Evolutionary conservation across 2,113 vertebrate genomes (phyloP), one percentile per base, ranked within the genome.

Genomic region (Osmerus mordax): DNA sequence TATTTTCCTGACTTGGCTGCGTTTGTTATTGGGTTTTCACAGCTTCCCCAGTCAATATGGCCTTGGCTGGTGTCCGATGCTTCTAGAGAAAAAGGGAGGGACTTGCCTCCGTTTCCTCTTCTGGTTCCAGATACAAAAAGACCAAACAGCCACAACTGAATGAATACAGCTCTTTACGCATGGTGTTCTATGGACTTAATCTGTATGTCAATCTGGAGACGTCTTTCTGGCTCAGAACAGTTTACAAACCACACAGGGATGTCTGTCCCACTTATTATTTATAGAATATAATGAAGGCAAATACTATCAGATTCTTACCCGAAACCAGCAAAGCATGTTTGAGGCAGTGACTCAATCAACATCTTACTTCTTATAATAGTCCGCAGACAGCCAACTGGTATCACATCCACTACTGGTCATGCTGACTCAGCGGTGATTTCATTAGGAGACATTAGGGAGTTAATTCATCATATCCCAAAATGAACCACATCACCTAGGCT

Each of bases 371-470:
- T 56, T 41, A 1, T 8, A 41, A 9, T 9, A 59, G 21, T 59
- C 56, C 2, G 2, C 55, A 18, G 32, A n/a, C 56, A 60, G 58
- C 13, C 19, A 60, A 13, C 23, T 12, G 58, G n/a, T 60, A 21
- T 53, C 53, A 53, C n/a, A 61, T 18, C 68, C 29, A 18, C 25
- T 47, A 11, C 41, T 67, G 2, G n/a, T 51, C 32, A 25, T 63
- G 69, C 59, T 51, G 69, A 71, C 58, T 71, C 59, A 71, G 60
- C 28, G 1, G 52, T 55, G 11, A 28, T 19, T 65, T 56, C 32
- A 65, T 41, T 25, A 56, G 11, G 25, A 23, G 61, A 54, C 61
- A 65, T n/a, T n/a, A n/a, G n/a, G n/a, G n/a, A n/a, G 18, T 32
- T 19, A 3, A 3, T 47, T 3, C 32, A 41, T 47, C 29, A 56